A percentile compares a stretch with the other conserved stretches of the same genome.
Evolutionary conservation across 2,113 vertebrate genomes (phyloP).

Genomic region (Neolamprologus fasciatus): DNA sequence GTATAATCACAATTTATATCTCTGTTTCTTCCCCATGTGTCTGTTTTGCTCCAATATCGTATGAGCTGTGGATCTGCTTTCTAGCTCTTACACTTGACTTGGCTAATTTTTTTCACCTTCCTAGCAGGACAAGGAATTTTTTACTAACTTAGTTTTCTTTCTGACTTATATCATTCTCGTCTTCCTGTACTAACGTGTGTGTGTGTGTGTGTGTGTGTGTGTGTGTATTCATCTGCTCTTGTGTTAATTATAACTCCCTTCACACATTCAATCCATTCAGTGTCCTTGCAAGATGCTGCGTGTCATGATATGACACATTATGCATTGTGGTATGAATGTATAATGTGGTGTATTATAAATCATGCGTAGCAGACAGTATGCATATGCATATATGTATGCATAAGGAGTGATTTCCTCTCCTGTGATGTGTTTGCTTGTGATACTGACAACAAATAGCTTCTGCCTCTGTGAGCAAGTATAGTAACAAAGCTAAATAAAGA

Average conservation of each 20-base stretch:
- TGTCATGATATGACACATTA: not conserved
- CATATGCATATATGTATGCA: not conserved
- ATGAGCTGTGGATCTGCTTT: not conserved
- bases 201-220: not conserved
- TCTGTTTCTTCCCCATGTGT: not conserved
- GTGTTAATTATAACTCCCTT: not conserved
- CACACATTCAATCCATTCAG: not conserved
- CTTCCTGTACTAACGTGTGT: not conserved
- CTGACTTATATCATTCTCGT: not conserved
- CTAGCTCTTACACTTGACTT: not conserved
- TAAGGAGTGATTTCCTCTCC: not conserved
- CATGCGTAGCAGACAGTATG: not conserved
- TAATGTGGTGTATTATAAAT: not conserved
- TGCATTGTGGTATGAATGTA: not conserved
- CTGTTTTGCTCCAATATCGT: not conserved
- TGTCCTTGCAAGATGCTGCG: not conserved
- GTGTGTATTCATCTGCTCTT: not conserved
- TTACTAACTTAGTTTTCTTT: not conserved
- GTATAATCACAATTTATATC: not conserved
- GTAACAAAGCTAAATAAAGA: not conserved
- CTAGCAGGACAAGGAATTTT: not conserved
- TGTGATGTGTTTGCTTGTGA: not conserved
- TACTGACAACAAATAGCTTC: not conserved
- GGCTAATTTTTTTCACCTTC: not conserved
- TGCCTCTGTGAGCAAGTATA: not conserved